A percentile compares a stretch with the other conserved stretches of the same genome.
Evolutionary conservation across 2,797 vertebrate genomes (phyloP).

Genomic region (Molossus alvarezi): DNA sequence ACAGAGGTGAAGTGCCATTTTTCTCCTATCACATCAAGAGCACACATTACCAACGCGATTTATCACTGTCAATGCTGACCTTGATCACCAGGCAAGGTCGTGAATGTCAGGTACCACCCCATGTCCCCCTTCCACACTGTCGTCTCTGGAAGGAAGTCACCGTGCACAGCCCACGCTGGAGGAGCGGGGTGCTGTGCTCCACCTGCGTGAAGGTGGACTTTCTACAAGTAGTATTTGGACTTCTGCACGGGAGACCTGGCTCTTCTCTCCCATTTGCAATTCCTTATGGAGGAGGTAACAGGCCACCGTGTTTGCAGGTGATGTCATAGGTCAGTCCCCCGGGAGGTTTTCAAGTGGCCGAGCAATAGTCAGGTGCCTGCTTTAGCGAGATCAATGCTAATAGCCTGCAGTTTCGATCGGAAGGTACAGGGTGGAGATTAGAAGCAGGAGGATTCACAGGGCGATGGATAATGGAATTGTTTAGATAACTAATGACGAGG

Average conservation of each 20-base stretch:
- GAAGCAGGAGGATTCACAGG: background rate
- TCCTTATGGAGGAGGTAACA: background rate
- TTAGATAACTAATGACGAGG: background rate
- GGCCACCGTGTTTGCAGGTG: background rate
- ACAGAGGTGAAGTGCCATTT: background rate
- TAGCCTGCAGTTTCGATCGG: background rate
- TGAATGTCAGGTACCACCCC: no score
- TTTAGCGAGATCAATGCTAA: background rate
- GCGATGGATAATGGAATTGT: background rate
- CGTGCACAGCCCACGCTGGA: no score
- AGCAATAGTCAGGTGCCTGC: background rate
- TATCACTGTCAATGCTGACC: no score
- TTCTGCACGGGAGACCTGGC: background rate
- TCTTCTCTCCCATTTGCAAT: background rate
- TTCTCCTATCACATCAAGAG: background rate
- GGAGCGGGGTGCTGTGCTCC: background rate
- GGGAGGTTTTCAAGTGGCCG: background rate
- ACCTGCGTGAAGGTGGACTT: background rate
- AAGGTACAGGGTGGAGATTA: background rate
- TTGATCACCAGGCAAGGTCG: no score
- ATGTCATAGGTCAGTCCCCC: background rate
- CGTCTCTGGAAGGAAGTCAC: background rate
- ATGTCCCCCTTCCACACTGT: background rate
- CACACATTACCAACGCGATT: background rate
- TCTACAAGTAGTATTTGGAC: background rate